These are phyloP conservation scores for Hydrotaea cyrtoneurina DNA, from an alignment of 2,888 invertebrate species.

Conservation along the genomic window DNA sequence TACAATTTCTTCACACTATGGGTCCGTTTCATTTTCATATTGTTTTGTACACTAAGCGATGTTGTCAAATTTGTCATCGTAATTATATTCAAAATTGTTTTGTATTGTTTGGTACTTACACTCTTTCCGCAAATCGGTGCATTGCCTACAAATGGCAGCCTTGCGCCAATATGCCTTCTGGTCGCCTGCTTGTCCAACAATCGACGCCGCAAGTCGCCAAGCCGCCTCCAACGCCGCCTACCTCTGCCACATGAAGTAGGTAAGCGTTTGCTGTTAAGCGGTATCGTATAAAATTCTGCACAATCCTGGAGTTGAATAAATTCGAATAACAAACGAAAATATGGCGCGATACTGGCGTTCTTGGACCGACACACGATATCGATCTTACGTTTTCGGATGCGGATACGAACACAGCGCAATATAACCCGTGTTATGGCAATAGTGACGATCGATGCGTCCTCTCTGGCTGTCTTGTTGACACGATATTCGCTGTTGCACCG, in stretches of 20 bases:
- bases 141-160: conserved; percentile 81
- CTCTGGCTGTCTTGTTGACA: background rate
- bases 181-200: conserved; percentile 62
- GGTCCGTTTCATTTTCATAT: no score
- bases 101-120: conserved; percentile 75
- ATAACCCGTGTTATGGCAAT: conserved; percentile 5
- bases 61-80: no score
- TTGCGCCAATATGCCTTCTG: conserved; percentile 73
- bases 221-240: conserved; percentile 68
- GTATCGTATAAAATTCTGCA: conserved; percentile 70
- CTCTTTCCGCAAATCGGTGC: conserved; percentile 81
- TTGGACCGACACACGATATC: conserved; percentile 13
- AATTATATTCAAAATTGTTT: no score
- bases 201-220: conserved; percentile 56
- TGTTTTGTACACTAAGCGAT: no score
- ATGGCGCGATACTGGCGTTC: background rate
- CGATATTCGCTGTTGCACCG: background rate
- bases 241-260: conserved; percentile 71
- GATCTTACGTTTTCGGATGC: background rate
- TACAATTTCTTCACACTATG: no score
- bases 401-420: background rate
- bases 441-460: background rate
- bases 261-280: conserved; percentile 69
- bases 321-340: conserved; percentile 55
- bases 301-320: conserved; percentile 66